These are phyloP conservation scores for Babylonia areolata DNA, from an alignment of 1,140 invertebrate genomes.

Conservation along the genomic window DNA sequence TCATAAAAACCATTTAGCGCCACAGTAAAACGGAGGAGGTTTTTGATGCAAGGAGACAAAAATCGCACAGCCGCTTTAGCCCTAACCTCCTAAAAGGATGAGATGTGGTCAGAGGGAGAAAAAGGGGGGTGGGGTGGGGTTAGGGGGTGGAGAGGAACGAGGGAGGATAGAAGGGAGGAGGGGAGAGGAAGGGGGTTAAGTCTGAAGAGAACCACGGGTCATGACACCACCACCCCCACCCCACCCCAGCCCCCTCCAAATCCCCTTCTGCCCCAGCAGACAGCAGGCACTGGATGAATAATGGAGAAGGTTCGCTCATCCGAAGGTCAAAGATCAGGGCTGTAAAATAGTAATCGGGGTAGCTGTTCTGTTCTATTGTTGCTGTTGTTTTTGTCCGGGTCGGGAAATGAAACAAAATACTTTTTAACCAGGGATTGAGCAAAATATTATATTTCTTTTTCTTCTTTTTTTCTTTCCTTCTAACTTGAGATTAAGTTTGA, in stretches of 20 bases:
- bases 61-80: conserved; percentile 17
- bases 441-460: too few species aligned
- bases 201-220: conserved; percentile 1
- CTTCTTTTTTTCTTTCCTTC: too few species aligned
- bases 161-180: not conserved
- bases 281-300: not conserved
- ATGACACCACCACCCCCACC: too few species aligned
- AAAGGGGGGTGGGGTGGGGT: not conserved
- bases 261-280: too few species aligned
- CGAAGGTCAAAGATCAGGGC: not conserved
- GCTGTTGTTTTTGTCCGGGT: not conserved
- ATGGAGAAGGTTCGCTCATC: not conserved
- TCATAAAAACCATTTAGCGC: conserved; percentile 39
- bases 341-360: not conserved
- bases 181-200: not conserved
- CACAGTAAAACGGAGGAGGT: conserved; percentile 35
- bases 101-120: conserved; percentile 17
- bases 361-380: not conserved
- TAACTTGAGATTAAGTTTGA: too few species aligned
- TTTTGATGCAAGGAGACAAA: conserved; percentile 32
- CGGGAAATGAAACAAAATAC: too few species aligned
- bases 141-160: too few species aligned
- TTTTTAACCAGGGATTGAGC: too few species aligned
- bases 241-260: too few species aligned
- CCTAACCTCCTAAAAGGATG: conserved; percentile 29